A percentile compares a stretch with the other conserved stretches of the same genome.
phyloP scores from a whole-genome alignment of 2,888 invertebrate species.

The Rhopalosiphum nymphaeae region DNA sequence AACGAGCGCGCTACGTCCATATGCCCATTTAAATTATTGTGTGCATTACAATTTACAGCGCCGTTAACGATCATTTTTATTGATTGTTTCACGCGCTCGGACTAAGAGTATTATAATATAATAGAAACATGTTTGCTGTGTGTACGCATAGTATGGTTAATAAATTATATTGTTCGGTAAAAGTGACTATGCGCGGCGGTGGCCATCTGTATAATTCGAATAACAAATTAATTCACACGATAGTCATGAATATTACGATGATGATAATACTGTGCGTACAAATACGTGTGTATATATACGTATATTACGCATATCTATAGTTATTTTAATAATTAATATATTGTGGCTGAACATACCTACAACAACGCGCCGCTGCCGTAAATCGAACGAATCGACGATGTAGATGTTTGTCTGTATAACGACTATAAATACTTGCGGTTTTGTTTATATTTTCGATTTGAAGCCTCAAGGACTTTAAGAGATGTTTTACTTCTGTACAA shows the following conservation, averaged over 20 bases:
- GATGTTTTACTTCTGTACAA: not conserved
- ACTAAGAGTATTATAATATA: not conserved
- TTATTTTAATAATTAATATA: not conserved
- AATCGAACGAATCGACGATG: not conserved
- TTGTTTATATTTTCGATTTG: not conserved
- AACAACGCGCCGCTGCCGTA: not conserved
- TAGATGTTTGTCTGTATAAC: not conserved
- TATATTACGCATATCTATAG: not conserved
- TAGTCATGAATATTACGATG: not conserved
- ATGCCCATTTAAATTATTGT: constrained; percentile 4
- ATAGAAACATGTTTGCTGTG: not conserved
- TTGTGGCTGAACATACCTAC: not conserved
- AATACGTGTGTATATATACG: not conserved
- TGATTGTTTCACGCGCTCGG: not conserved
- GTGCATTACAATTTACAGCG: not conserved
- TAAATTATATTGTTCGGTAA: not conserved
- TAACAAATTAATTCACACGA: constrained; percentile 7
- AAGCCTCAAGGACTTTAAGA: not conserved
- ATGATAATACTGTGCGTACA: not conserved
- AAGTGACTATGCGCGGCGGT: not conserved
- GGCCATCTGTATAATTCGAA: not conserved
- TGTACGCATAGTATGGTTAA: not conserved
- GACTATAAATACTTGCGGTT: not conserved
- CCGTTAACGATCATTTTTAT: constrained; percentile 10
- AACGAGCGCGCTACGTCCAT: not conserved